Base-by-base conservation (phyloP, 2,888 invertebrate species). In the Syritta pipiens region DNA sequence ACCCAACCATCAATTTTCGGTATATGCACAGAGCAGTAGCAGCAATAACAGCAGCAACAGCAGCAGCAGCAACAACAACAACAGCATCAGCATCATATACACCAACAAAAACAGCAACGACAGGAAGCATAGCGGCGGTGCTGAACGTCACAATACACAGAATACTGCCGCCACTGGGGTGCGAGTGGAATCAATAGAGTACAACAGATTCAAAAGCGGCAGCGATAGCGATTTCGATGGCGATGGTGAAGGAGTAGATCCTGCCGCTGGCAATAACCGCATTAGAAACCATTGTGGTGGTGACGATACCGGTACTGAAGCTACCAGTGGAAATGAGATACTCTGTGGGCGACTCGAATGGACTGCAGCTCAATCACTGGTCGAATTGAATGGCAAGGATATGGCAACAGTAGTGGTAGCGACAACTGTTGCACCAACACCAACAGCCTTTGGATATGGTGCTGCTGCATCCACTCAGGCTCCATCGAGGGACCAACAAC, bases 291-390 rank as follows among this genome's bases (percentile, higher is more conserved):
- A 79, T 79, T 79, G 68, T 74, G 79, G 79, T 44, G 57, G 35
- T 49, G 44, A 60, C 67, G 62, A 74, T 79, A 68, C 60, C 67
- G 75, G 71, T 24, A 79, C 76, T 68, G 81, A 69, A 49, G 46
- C 60, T 40, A 51, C 76, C 67, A 81, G 82, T 62, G 82, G 81
- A 72, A 84, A 83, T 82, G 83, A 82, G 40, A 84, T 86, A 55
- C 77, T 85, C 19, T 87, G 86, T 67, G 86, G 86, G 67, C 84
- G 86, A 12, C 82, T 88, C 68, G 88, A 88, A 81, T 88, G 88
- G 88, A 87, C 87, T 35, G 88, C 88, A 30, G 88, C 88, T 53
- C 88, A 88, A 74, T 88, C 88, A 51, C 81, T 88, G 65, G 87
- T 88, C 63, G 86, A 88, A 84, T 87, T 88, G 85, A 88, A 87